Evolutionary conservation across 1,140 invertebrate genomes (phyloP).

Genomic region (Drosophila mauritiana): DNA sequence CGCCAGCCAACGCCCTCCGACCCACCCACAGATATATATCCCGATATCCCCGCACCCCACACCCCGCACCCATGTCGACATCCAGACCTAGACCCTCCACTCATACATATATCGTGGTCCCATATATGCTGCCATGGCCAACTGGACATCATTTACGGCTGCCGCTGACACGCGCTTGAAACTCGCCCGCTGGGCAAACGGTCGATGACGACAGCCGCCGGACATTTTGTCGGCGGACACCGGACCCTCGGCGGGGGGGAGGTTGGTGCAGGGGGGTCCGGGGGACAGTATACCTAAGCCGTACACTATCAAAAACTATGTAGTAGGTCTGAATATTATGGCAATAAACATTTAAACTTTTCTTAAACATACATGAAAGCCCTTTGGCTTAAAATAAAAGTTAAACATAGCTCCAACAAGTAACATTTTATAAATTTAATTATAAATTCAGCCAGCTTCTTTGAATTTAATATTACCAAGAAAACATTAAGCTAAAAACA

Average conservation of each 20-base stretch:
- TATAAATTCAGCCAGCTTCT: too few relatives aligned
- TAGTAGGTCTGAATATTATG: too few relatives aligned
- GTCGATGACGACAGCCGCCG: slow-evolving; percentile 40
- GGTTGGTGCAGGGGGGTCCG: background rate
- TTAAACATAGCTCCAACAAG: too few relatives aligned
- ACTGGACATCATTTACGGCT: slow-evolving; percentile 76
- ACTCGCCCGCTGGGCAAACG: slow-evolving; percentile 57
- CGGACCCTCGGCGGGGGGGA: slow-evolving; percentile 12
- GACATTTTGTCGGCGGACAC: slow-evolving; percentile 32
- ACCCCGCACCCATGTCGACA: background rate
- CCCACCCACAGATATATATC: slow-evolving; percentile 44
- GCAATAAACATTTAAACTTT: too few relatives aligned
- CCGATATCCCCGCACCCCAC: slow-evolving; percentile 7
- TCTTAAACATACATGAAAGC: too few relatives aligned
- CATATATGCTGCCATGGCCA: slow-evolving; percentile 21
- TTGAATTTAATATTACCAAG: too few relatives aligned
- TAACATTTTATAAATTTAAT: too few relatives aligned
- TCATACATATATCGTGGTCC: background rate
- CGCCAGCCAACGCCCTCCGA: slow-evolving; percentile 47
- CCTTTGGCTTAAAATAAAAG: too few relatives aligned
- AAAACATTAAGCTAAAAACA: too few relatives aligned
- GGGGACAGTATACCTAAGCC: background rate
- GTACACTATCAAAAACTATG: slow-evolving; percentile 15
- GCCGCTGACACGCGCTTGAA: slow-evolving; percentile 74
- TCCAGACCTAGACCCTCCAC: background rate